Evolutionary conservation across 2,888 invertebrate species (phyloP), one percentile per base, ranked within the genome.

Genomic region (Itoplectis maculator): DNA sequence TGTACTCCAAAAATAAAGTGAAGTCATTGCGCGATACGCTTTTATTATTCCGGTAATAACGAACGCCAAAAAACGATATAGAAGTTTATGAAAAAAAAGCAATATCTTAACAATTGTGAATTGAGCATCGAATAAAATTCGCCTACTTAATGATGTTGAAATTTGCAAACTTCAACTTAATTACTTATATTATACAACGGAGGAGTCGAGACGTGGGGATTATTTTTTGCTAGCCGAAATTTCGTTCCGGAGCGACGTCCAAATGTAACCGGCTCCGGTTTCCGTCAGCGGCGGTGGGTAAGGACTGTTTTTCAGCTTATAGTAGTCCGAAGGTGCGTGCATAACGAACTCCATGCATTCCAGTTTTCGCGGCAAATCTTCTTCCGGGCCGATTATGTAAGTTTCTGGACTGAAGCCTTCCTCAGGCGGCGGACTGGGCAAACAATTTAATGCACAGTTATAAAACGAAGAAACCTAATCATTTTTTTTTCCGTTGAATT

Each of bases 321-420:
- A 98, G 93, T 98, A 98, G 92, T 98, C 98, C 0, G 97, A 97
- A 0, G 98, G 98, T 0, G 98, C 97, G 89, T 98, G 98, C 96
- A 98, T 98, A 18, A 98, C 95, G 93, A 98, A 98, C 90, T 97
- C 96, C 96, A 98, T 96, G 86, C 95, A 97, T 40, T 97, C 97
- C 72, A 98, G 93, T 91, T 96, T 97, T 6, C 98, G 94, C 0
- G 98, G 97, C 1, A 97, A 93, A 85, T 98, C 98, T 93, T 98
- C 98, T 90, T 98, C 98, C 0, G 98, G 98, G 2, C 98, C 98
- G 88, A 98, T 96, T 51, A 98, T 95, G 90, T 98, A 98, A 13
- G 98, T 97, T 47, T 97, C 95, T 0, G 98, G 97, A 93, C 97
- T 97, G 92, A 98, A 98, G 42, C 95, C 94, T 87, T 96, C 94